These are phyloP conservation scores for Falcunculus frontatus DNA, from an alignment of 2,113 vertebrate species.

Conservation along the genomic window DNA sequence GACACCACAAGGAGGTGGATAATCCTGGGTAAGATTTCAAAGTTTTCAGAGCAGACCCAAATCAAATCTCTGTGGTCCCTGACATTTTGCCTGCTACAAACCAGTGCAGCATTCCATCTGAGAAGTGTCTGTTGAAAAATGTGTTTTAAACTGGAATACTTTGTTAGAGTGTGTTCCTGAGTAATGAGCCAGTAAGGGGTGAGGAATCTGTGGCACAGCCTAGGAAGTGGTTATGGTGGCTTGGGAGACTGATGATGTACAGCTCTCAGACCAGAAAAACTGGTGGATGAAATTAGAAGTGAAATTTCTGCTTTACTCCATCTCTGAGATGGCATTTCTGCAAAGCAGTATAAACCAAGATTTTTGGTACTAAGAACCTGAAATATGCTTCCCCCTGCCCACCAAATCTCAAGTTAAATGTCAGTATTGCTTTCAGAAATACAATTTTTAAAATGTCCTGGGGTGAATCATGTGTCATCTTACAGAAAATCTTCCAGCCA, in stretches of 20 bases:
- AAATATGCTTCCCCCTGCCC: background rate
- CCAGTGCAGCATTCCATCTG: background rate
- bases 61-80: background rate
- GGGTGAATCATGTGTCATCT: background rate
- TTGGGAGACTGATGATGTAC: background rate
- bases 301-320: background rate
- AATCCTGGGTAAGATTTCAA: background rate
- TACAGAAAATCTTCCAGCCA: background rate
- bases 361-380: background rate
- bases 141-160: background rate
- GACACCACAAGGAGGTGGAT: background rate
- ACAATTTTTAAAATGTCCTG: background rate
- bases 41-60: background rate
- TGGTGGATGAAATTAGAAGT: background rate
- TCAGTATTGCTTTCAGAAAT: background rate
- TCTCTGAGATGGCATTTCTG: background rate
- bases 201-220: background rate
- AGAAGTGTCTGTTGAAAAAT: background rate
- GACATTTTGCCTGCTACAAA: background rate
- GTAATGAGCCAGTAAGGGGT: background rate
- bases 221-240: background rate
- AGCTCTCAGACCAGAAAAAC: background rate
- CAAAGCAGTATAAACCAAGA: background rate
- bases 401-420: background rate
- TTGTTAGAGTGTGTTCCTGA: background rate